Conservation (phyloP, 1,140 invertebrate genomes). For the Mizuhopecten yessoensis region DNA sequence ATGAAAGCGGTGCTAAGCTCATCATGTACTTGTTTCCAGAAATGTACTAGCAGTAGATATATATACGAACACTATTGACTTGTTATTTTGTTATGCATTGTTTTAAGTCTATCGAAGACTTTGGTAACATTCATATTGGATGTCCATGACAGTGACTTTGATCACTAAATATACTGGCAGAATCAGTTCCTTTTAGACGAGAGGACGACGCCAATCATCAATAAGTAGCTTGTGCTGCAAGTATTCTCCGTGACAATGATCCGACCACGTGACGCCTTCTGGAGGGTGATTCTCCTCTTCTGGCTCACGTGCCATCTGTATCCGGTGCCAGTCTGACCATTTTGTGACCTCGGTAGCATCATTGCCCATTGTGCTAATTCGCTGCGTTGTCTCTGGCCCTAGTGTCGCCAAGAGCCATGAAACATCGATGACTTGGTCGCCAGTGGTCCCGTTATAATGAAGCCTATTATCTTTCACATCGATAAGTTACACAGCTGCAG, state of each 20-base stretch:
- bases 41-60: too few species aligned
- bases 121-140: too few species aligned
- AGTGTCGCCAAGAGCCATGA: conserved; percentile 1
- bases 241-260: background rate
- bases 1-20: too few species aligned
- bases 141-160: too few species aligned
- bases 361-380: conserved; percentile 20
- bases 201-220: too few species aligned
- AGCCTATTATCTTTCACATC: background rate
- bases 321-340: conserved; percentile 3
- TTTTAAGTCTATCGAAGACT: too few species aligned
- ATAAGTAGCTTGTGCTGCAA: too few species aligned
- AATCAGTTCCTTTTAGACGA: too few species aligned
- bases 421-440: background rate
- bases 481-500: background rate
- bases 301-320: background rate
- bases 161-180: too few species aligned
- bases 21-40: too few species aligned
- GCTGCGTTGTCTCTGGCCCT: background rate
- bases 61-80: too few species aligned
- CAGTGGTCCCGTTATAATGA: background rate
- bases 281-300: background rate
- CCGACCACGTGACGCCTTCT: background rate
- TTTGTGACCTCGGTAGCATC: background rate
- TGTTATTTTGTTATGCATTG: too few species aligned